These are phyloP conservation scores for Apodemus speciosus DNA, from an alignment of 2,113 vertebrate species.

Conservation along the genomic window DNA sequence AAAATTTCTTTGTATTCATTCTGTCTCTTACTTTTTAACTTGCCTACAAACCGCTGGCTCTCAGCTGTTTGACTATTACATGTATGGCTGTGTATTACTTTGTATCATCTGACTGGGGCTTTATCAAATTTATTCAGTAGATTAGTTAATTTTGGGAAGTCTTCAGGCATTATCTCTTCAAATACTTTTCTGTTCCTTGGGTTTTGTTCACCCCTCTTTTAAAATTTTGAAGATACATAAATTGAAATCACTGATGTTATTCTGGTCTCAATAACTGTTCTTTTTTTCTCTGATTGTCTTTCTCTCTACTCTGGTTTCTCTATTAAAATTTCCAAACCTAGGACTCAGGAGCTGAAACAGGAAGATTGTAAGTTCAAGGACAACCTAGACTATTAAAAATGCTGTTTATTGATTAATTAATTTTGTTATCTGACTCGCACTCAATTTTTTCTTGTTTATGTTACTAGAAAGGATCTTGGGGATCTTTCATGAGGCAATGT, in stretches of 20 bases:
- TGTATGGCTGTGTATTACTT: background rate
- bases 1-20: conserved; percentile 17
- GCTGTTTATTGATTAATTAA: background rate
- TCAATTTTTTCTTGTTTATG: background rate
- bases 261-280: background rate
- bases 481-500: background rate
- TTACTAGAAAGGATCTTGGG: background rate
- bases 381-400: background rate
- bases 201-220: background rate
- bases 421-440: background rate
- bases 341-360: background rate
- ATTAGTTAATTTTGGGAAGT: background rate
- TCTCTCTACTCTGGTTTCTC: conserved; percentile 16
- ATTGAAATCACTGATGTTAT: conserved; percentile 11
- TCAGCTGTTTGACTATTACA: background rate
- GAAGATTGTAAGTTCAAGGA: background rate
- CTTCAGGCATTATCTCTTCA: background rate
- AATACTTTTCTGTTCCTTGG: background rate
- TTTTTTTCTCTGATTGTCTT: background rate
- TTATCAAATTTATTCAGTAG: background rate
- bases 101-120: background rate
- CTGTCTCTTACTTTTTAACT: background rate
- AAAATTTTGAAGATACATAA: background rate
- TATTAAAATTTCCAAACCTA: background rate
- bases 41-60: background rate